Evolutionary conservation across 2,888 invertebrate genomes (phyloP), one percentile per base, ranked within the genome.

Genomic region (Drosophila subquinaria): DNA sequence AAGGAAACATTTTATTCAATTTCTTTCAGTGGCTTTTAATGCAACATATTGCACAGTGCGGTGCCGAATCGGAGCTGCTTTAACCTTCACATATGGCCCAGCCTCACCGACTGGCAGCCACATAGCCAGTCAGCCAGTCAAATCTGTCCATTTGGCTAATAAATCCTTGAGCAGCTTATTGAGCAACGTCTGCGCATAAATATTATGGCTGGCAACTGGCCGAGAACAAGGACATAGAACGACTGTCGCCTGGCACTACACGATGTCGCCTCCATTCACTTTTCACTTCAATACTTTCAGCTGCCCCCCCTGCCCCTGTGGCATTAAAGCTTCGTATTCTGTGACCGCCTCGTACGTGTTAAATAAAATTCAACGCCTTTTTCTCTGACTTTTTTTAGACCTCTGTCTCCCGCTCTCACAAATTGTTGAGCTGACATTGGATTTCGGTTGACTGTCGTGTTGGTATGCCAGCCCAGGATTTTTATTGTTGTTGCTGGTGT

Each of bases 111-210:
- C 20, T 48, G 27, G 56, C 42, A 68, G 52, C 53, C 74, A 65
- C 42, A 56, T 48, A 72, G 56, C 59, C 72, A 78, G 76, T 74
- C 83, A 83, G 89, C 88, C 90, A 91, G 92, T 92, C 92, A 92
- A 92, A 92, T 91, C 91, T 91, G 89, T 90, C 89, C 91, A 92
- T 92, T 92, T 91, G 90, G 89, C 91, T 91, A 92, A 92, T 92
- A 92, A 92, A 92, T 92, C 92, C 91, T 92, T 91, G 90, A 90
- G 90, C 83, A 91, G 91, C 91, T 91, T 91, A 91, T 91, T 91
- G 91, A 81, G 79, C 79, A 82, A 86, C 82, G 85, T 90, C 88
- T 90, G 79, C 82, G 81, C 86, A 91, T 86, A 90, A 89, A 90
- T 90, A 89, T 90, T 81, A 79, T 63, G 78, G 75, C 74, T 77